Evolutionary conservation across 2,113 vertebrate genomes (phyloP).

Genomic region (Dendropsophus ebraccatus): DNA sequence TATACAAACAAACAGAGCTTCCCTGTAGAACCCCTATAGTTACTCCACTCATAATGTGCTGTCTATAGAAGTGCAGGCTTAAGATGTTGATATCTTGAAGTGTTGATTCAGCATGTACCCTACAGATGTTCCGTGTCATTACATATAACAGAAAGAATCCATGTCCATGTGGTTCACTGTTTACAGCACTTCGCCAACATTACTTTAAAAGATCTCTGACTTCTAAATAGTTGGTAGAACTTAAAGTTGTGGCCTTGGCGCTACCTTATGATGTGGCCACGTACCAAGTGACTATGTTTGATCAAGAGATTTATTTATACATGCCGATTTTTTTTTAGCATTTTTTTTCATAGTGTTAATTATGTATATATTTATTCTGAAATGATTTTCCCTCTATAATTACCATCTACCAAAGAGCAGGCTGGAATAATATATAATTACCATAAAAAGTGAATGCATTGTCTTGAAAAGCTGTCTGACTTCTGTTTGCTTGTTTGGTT

Average conservation of each 20-base stretch:
- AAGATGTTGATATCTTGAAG: conserved; percentile 12
- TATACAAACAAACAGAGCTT: not conserved
- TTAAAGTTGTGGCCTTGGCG: not conserved
- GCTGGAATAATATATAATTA: conserved; percentile 63
- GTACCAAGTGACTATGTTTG: conserved; percentile 24
- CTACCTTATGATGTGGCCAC: not conserved
- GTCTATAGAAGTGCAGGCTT: not conserved
- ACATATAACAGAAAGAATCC: not conserved
- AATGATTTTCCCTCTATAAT: conserved; percentile 53
- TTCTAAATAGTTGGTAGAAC: not conserved
- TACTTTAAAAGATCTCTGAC: not conserved
- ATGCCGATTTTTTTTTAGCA: not conserved
- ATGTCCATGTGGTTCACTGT: conserved; percentile 20
- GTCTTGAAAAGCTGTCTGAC: conserved; percentile 47
- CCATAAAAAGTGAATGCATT: conserved; percentile 64
- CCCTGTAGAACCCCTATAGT: not conserved
- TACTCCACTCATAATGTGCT: not conserved
- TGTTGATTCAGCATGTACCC: not conserved
- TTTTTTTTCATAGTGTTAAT: conserved; percentile 48
- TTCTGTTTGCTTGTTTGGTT: not conserved
- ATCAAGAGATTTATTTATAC: conserved; percentile 34
- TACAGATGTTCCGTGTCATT: conserved; percentile 20
- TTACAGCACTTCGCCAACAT: not conserved
- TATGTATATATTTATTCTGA: conserved; percentile 59
- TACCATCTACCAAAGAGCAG: conserved; percentile 70